A percentile compares a stretch with the other conserved stretches of the same genome.
Conservation (phyloP, 2,113 vertebrate genomes). For the Polypterus senegalus region DNA sequence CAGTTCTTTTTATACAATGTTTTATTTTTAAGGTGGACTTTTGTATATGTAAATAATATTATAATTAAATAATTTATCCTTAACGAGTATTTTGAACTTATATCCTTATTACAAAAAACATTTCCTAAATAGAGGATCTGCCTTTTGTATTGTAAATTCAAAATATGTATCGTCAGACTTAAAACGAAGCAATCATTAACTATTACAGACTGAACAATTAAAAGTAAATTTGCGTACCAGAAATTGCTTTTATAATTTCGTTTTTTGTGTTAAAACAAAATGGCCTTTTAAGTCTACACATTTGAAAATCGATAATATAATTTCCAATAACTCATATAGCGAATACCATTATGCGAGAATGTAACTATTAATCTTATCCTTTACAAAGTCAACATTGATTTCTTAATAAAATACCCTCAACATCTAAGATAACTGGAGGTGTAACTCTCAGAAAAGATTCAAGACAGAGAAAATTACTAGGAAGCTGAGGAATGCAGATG, state of each 20-base stretch:
- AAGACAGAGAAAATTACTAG: constrained; percentile 66
- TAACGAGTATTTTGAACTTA: too few species aligned
- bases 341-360: constrained; percentile 63
- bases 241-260: neutral
- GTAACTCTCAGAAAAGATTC: constrained; percentile 69
- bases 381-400: constrained; percentile 74
- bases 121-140: too few species aligned
- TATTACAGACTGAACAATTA: too few species aligned
- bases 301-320: constrained; percentile 55
- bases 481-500: constrained; percentile 67
- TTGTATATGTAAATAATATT: too few species aligned
- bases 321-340: constrained; percentile 67
- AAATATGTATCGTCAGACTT: too few species aligned
- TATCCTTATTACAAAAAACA: too few species aligned
- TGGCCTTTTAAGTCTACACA: constrained; percentile 51
- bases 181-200: too few species aligned
- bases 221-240: neutral
- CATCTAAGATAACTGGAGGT: constrained; percentile 57
- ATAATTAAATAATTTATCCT: too few species aligned
- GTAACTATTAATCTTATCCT: constrained; percentile 69
- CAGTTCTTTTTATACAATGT: too few species aligned
- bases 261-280: constrained; percentile 62
- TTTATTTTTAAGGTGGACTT: too few species aligned
- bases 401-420: constrained; percentile 65
- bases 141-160: too few species aligned